phyloP scores from a whole-genome alignment of 2,797 vertebrate genomes.

The Cacajao melanocephalus region DNA sequence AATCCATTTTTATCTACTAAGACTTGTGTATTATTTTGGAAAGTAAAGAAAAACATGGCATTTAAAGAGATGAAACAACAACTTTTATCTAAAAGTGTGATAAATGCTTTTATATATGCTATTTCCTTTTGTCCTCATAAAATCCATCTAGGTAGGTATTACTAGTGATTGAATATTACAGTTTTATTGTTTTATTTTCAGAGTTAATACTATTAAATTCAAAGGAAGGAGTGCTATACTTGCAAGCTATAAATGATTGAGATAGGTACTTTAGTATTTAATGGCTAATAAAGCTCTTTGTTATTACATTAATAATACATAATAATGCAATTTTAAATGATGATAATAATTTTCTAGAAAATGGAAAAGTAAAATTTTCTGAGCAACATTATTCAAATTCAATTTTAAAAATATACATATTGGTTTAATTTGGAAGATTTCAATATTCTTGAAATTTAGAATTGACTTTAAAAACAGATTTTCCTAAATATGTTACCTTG shows the following conservation, averaged over 20 bases:
- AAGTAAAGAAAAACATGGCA: background rate
- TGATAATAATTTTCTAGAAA: slow-evolving; percentile 68
- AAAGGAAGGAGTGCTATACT: slow-evolving; percentile 31
- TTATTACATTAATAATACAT: slow-evolving; percentile 46
- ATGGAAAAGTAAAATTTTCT: slow-evolving; percentile 75
- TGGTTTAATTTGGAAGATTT: slow-evolving; percentile 80
- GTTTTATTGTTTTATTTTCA: slow-evolving; percentile 41
- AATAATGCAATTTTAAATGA: slow-evolving; percentile 51
- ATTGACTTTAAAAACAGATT: slow-evolving; percentile 80
- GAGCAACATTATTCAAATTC: slow-evolving; percentile 75
- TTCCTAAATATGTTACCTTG: slow-evolving; percentile 37
- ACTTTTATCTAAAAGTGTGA: background rate
- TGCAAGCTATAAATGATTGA: slow-evolving; percentile 13
- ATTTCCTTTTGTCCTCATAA: slow-evolving; percentile 41
- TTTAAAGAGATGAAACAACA: slow-evolving; percentile 44
- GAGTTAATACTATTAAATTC: slow-evolving; percentile 29
- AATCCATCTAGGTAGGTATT: slow-evolving; percentile 9
- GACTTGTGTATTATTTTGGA: background rate
- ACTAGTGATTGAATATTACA: slow-evolving; percentile 17
- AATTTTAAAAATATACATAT: slow-evolving; percentile 72
- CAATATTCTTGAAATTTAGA: slow-evolving; percentile 83
- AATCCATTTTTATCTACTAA: slow-evolving; percentile 28
- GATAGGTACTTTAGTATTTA: slow-evolving; percentile 24
- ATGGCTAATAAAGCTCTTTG: background rate
- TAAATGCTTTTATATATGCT: background rate